A percentile compares a stretch with the other conserved stretches of the same genome.
Conservation (phyloP, 1,140 invertebrate genomes). For the Hyposmocoma kahamanoa region DNA sequence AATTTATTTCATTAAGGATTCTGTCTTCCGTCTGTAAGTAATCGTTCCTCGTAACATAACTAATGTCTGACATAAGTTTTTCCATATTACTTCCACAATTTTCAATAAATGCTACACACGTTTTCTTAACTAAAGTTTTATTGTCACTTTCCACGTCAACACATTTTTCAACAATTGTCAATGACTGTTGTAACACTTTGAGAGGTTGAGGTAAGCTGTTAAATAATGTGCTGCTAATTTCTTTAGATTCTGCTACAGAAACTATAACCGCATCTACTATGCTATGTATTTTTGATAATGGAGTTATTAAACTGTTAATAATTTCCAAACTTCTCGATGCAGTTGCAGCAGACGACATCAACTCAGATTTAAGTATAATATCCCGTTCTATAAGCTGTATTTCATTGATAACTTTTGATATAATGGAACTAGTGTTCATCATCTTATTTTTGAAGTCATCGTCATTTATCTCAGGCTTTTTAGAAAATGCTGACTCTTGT, state of each 20-base stretch:
- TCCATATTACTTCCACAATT: constrained; percentile 73
- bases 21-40: constrained; percentile 28
- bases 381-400: constrained; percentile 76
- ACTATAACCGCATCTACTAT: constrained; percentile 70
- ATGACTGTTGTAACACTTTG: constrained; percentile 76
- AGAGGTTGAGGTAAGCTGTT: constrained; percentile 76
- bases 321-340: constrained; percentile 78
- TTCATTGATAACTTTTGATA: constrained; percentile 57
- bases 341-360: constrained; percentile 77
- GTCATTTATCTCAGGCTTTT: constrained; percentile 17
- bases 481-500: not conserved
- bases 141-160: constrained; percentile 78
- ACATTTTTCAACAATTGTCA: constrained; percentile 80
- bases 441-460: constrained; percentile 35
- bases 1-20: constrained; percentile 47
- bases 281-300: constrained; percentile 77
- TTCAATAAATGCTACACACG: constrained; percentile 77
- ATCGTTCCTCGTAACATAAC: constrained; percentile 22
- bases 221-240: constrained; percentile 68
- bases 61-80: constrained; percentile 37
- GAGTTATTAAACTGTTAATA: constrained; percentile 76
- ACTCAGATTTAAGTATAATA: constrained; percentile 75
- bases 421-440: constrained; percentile 23
- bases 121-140: constrained; percentile 78
- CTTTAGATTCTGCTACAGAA: constrained; percentile 45